Base-by-base conservation (phyloP, 2,797 vertebrate species). In the Lerista edwardsae region DNA sequence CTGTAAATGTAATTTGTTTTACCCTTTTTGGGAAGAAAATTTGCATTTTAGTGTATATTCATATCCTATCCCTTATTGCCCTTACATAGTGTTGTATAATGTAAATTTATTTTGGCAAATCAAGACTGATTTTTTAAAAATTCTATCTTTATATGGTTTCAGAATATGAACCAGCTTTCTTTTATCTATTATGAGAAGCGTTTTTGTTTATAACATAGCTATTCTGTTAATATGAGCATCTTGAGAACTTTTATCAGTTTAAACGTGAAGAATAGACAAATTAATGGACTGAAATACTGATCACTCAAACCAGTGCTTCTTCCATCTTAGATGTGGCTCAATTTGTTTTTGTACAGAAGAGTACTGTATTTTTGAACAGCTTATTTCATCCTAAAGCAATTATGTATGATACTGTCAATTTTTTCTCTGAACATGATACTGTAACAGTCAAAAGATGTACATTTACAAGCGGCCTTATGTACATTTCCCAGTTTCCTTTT, bases 391-490 rank as follows among this genome's bases (percentile, higher is more conserved):
- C 93, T 97, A 98, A 97, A 97, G 96, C 97, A 97, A 97, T 96
- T 97, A 97, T 99, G 98, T 99, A 99, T 98, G 97, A 98, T 99
- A 98, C 97, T 98, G 97, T 98, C 97, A 94, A 97, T 98, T 98
- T 98, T 55, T 98, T 97, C 97, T 98, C 98, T 98, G 98, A 97
- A 99, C 97, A 98, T 97, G 97, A 97, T 97, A 97, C 97, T 98
- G 97, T 99, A 97, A 98, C 98, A 98, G 98, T 98, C 97, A 98
- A 97, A 95, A 97, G 97, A 97, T 99, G 98, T 99, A 99, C 98
- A 99, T 99, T 99, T 99, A 99, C 98, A 98, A 98, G 98, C 97
- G 98, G 98, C 98, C 98, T 99, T 99, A 99, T 99, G 98, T 99
- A 99, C 98, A 99, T 99, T 99, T 98, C 97, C 98, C 98, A 97